Evolutionary conservation across 2,797 vertebrate species (phyloP), one percentile per base, ranked within the genome.

Genomic region (Arnoldichthys spilopterus): DNA sequence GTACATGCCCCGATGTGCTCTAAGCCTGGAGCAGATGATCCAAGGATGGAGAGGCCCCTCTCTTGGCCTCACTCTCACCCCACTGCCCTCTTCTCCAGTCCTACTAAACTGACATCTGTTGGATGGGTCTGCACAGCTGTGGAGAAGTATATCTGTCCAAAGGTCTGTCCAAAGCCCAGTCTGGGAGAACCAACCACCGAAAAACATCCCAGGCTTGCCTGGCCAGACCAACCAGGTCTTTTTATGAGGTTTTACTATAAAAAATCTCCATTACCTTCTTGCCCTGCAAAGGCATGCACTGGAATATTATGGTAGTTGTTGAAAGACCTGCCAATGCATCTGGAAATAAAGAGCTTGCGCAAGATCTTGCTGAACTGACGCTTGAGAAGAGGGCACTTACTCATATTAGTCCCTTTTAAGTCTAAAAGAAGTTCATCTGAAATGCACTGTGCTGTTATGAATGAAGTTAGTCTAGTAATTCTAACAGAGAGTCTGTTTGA

Each of bases 91-190:
- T 84, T 80, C 85, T 75, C 67, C 63, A 83, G 72, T 59, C 76
- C 73, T 59, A 78, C 83, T 87, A 88, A 80, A 80, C 84, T 81
- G 86, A 92, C 92, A 94, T 93, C 92, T 94, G 92, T 87, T 90
- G 87, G 91, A 93, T 90, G 87, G 87, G 88, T 93, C 90, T 90
- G 84, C 90, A 91, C 92, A 94, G 92, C 93, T 94, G 93, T 88
- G 84, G 78, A 73, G 79, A 73, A 91, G 88, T 87, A 86, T 89
- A 87, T 90, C 89, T 49, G 91, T 90, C 88, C 90, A 92, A 90
- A 92, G 91, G 90, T 87, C 82, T 85, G 81, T 87, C 87, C 85
- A 63, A 18, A 26, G 62, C 51, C 18, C 70, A 40, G 43, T 37
- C 66, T 74, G 34, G 13, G 20, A 66, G 69, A 75, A 45, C 66